Evolutionary conservation across 2,888 invertebrate genomes (phyloP).

Genomic region (Drosophila kambysellisi): DNA sequence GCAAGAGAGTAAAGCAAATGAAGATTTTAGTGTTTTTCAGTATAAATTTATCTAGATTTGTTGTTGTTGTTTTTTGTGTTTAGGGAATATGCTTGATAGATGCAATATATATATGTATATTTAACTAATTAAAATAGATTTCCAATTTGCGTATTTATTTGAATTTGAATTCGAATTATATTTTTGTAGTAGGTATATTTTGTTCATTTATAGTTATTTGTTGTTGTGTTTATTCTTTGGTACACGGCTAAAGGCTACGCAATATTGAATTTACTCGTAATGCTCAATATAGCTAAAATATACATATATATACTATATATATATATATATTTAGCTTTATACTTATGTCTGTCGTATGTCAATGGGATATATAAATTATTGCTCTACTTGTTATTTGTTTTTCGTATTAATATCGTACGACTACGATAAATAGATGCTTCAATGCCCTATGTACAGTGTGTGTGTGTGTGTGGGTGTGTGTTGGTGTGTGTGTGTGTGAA

Average conservation of each 20-base stretch:
- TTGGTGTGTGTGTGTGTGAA: constrained; percentile 24
- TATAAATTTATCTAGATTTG: constrained; percentile 42
- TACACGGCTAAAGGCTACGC: constrained; percentile 76
- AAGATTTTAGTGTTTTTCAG: constrained; percentile 9
- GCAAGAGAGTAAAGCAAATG: constrained; percentile 24
- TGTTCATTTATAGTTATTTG: constrained; percentile 16
- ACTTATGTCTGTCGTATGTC: constrained; percentile 24
- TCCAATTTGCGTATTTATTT: constrained; percentile 41
- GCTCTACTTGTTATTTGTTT: constrained; percentile 65
- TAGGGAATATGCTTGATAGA: constrained; percentile 18
- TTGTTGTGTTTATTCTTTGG: constrained; percentile 60
- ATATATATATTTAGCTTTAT: constrained; percentile 22
- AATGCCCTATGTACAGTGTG: constrained; percentile 69
- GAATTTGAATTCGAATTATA: constrained; percentile 23
- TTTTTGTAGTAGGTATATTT: constrained; percentile 39
- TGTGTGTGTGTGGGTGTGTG: constrained; percentile 25
- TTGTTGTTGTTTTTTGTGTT: background rate
- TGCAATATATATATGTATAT: constrained; percentile 61
- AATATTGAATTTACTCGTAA: constrained; percentile 51
- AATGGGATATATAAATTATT: constrained; percentile 58
- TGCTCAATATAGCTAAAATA: constrained; percentile 54
- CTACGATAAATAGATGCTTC: constrained; percentile 58
- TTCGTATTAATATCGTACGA: constrained; percentile 48
- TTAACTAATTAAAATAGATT: constrained; percentile 73
- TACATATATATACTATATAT: constrained; percentile 28